Conservation (phyloP, 2,113 vertebrate species). For the Eptatretus burgeri region DNA sequence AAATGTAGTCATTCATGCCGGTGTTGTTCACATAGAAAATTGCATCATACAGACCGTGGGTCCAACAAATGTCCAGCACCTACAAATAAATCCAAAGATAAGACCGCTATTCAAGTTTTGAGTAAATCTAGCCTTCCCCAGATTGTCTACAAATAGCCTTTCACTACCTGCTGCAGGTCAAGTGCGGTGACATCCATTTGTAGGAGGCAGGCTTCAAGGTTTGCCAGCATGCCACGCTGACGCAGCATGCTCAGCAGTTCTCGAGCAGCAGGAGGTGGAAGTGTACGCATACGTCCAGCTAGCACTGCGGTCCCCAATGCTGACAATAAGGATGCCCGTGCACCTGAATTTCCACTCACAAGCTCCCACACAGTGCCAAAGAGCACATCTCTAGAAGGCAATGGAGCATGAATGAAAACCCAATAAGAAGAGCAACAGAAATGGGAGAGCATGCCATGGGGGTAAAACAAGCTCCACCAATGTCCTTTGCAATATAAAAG, state of each 20-base stretch:
- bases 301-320: constrained; percentile 64
- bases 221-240: constrained; percentile 58
- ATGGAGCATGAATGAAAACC: not conserved
- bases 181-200: constrained; percentile 89
- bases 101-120: too few species aligned
- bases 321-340: constrained; percentile 67
- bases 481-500: too few species aligned
- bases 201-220: constrained; percentile 68
- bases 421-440: too few species aligned
- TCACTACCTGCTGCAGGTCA: constrained; percentile 61
- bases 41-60: constrained; percentile 62
- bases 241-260: constrained; percentile 77
- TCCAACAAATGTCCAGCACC: constrained; percentile 81
- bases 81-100: constrained; percentile 13
- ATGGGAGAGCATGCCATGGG: too few species aligned
- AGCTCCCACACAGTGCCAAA: constrained; percentile 61
- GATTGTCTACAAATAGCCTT: too few species aligned
- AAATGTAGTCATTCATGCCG: constrained; percentile 85
- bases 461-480: too few species aligned
- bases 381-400: constrained; percentile 36
- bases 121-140: too few species aligned
- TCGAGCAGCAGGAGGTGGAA: constrained; percentile 65
- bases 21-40: constrained; percentile 92
- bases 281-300: constrained; percentile 45
- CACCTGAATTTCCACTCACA: constrained; percentile 55